These are phyloP conservation scores for Acrossocheilus fasciatus DNA, from an alignment of 2,797 vertebrate genomes.

Conservation along the genomic window DNA sequence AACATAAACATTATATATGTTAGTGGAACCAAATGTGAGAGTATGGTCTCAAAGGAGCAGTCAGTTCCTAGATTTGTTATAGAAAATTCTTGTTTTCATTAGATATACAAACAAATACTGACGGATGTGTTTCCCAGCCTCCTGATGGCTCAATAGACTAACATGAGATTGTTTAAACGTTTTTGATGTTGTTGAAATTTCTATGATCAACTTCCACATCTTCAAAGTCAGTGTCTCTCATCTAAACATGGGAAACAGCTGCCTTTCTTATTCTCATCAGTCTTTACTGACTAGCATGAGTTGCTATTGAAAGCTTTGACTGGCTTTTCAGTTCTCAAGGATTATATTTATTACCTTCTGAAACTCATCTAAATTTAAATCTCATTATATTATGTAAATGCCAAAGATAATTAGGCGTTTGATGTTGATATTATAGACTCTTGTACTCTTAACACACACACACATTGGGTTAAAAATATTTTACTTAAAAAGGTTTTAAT, in stretches of 20 bases:
- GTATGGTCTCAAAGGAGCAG: neutral
- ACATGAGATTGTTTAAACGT: conserved; percentile 7
- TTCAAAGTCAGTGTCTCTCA: conserved; percentile 34
- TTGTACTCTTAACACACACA: neutral
- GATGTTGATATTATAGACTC: neutral
- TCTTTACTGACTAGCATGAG: conserved; percentile 2
- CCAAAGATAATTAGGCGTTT: neutral
- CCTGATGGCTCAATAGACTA: conserved; percentile 2
- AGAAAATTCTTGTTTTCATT: conserved; percentile 24
- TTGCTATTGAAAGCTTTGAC: conserved; percentile 18
- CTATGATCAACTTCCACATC: conserved; percentile 24
- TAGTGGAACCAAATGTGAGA: conserved; percentile 6
- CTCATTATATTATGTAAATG: neutral
- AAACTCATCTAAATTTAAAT: neutral
- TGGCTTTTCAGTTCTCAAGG: neutral
- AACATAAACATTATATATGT: neutral
- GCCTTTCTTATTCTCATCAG: conserved; percentile 16
- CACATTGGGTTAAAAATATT: too few relatives aligned
- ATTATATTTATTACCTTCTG: conserved; percentile 28
- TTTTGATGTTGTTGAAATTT: conserved; percentile 32
- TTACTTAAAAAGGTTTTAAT: too few relatives aligned
- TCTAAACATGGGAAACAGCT: conserved; percentile 25
- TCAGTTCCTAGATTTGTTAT: conserved; percentile 5
- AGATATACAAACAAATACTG: conserved; percentile 33
- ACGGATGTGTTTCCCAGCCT: conserved; percentile 16